These are phyloP conservation scores for Caenorhabditis remanei DNA, from an alignment of 1,140 invertebrate species.

Conservation along the genomic window DNA sequence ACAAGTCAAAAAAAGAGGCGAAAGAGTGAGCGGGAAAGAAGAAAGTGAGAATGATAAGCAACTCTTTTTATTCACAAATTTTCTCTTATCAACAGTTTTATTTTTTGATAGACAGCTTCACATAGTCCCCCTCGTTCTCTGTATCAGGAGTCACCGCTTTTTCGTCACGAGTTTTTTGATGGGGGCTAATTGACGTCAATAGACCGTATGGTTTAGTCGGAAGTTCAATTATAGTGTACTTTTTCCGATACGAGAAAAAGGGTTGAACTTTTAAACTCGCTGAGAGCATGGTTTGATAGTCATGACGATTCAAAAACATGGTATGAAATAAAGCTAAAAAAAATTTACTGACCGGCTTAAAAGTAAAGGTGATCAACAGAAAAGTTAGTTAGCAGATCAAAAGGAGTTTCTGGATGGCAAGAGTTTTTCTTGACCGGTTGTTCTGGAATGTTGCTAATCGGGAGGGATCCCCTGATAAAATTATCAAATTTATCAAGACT, in stretches of 20 bases:
- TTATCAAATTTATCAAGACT: too few relatives aligned
- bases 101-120: background rate
- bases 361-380: too few relatives aligned
- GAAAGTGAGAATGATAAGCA: background rate
- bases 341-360: too few relatives aligned
- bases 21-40: background rate
- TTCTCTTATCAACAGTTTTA: background rate
- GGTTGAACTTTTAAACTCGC: background rate
- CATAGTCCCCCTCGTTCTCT: too few relatives aligned
- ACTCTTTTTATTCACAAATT: background rate
- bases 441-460: too few relatives aligned
- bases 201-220: background rate
- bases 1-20: background rate
- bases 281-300: background rate
- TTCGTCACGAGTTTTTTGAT: background rate
- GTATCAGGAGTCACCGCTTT: background rate
- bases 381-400: too few relatives aligned
- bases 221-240: background rate
- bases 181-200: slow-evolving; percentile 2
- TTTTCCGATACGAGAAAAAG: background rate
- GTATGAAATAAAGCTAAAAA: too few relatives aligned
- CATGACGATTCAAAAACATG: too few relatives aligned
- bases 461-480: too few relatives aligned
- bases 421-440: too few relatives aligned
- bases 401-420: too few relatives aligned